A percentile compares a stretch with the other conserved stretches of the same genome.
Evolutionary conservation across 2,888 invertebrate genomes (phyloP).

Genomic region (Mystacides longicornis): DNA sequence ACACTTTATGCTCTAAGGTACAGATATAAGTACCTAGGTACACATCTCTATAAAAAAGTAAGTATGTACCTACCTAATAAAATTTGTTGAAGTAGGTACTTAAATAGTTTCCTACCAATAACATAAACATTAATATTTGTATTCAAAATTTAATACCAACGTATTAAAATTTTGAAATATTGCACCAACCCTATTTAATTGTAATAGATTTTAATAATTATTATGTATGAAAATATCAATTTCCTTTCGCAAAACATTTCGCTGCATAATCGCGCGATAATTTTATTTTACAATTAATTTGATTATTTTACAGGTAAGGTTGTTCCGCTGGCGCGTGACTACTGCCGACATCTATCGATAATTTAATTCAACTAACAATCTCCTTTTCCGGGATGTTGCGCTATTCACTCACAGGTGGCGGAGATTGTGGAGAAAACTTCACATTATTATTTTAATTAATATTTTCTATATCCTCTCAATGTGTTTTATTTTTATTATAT

Average conservation of each 20-base stretch:
- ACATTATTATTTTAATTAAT: neutral
- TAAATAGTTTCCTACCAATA: no score
- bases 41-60: no score
- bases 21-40: no score
- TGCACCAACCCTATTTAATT: no score
- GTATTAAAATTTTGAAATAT: no score
- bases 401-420: neutral
- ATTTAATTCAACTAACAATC: neutral
- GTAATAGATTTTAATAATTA: no score
- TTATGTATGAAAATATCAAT: neutral
- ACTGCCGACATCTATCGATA: neutral
- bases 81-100: no score
- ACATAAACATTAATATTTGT: no score
- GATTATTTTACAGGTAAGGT: no score
- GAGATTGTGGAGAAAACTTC: neutral
- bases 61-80: no score
- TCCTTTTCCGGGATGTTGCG: neutral
- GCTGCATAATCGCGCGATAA: neutral
- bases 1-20: no score
- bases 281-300: neutral
- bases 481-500: neutral
- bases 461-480: neutral
- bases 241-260: neutral
- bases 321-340: neutral
- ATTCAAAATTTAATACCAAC: no score